Evolutionary conservation across 2,797 vertebrate genomes (phyloP), one percentile per base, ranked within the genome.

Genomic region (Aphelocoma californica): DNA sequence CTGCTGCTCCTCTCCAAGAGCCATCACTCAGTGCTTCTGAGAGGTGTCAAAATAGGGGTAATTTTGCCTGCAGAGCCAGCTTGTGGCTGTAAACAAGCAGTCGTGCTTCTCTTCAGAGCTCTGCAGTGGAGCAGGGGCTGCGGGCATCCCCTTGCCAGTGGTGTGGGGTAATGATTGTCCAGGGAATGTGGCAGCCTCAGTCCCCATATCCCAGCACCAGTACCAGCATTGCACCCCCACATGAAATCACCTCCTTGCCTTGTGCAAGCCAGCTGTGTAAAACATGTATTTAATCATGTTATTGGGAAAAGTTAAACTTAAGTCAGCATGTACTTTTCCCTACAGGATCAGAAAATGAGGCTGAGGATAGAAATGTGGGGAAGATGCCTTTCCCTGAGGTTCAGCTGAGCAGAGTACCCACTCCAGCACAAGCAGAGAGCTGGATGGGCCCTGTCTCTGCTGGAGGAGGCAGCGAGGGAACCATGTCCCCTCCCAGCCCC

Each of bases 21-120:
- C 77, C 6, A 0, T 85, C 92, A 65, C 89, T 96, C 80, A 67
- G 23, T 23, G 31, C 67, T 91, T 61, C 61, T 47, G 89, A 91
- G 89, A 93, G 54, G 87, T 90, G 93, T 92, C 94, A 94, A 92
- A 96, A 90, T 36, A 94, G 31, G 74, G 71, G 84, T 81, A 85
- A 92, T 93, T 91, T 40, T 83, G 45, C 72, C 71, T 81, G 81
- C 53, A 67, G n/a, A 20, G 57, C 31, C 57, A 74, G 86, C 48
- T 61, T 7, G 5, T 4, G 18, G 71, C 44, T 64, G 75, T 85
- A 82, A 93, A 86, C 89, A 89, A 70, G 65, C 1, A 0, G 34
- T 34, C 1, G 12, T 72, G 82, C 82, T 29, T 78, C 66, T 10
- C 47, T 36, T 44, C 25, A 11, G 75, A 82, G 78, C 58, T 34